Percentiles rank a stretch among this genome's conserved stretches.
phyloP scores from a whole-genome alignment of 2,888 invertebrate genomes.

The Habroteleia sp. region DNA sequence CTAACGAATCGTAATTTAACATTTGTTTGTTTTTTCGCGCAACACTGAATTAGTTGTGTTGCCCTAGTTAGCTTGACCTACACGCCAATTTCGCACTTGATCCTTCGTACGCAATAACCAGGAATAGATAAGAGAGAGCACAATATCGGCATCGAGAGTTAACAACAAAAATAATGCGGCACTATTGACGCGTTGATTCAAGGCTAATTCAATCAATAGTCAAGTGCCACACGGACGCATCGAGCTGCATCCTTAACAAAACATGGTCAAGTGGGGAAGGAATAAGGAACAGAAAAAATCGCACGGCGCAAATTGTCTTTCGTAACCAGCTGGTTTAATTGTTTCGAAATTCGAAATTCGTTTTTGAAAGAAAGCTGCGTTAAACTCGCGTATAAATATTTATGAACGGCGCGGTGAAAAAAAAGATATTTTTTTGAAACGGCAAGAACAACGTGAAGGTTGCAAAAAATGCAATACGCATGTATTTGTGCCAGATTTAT shows the following conservation, averaged over 20 bases:
- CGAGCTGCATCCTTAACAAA: not conserved
- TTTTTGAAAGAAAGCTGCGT: too few relatives aligned
- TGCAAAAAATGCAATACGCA: too few relatives aligned
- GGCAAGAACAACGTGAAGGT: too few relatives aligned
- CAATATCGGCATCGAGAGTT: conserved; percentile 12
- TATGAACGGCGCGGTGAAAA: too few relatives aligned
- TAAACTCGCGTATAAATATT: too few relatives aligned
- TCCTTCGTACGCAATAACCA: conserved; percentile 40
- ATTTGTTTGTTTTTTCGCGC: conserved; percentile 6
- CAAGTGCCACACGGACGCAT: not conserved
- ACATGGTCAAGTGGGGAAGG: too few relatives aligned
- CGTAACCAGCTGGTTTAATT: too few relatives aligned
- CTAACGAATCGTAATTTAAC: conserved; percentile 1
- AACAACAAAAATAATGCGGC: conserved; percentile 41
- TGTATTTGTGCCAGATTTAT: too few relatives aligned
- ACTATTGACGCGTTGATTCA: conserved; percentile 24
- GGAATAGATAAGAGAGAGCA: conserved; percentile 37
- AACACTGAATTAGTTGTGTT: conserved; percentile 20
- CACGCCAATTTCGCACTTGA: conserved; percentile 36
- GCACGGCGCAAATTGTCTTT: too few relatives aligned
- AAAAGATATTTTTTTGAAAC: too few relatives aligned
- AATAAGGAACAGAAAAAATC: too few relatives aligned
- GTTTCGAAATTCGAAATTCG: too few relatives aligned
- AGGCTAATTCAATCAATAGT: conserved; percentile 42
- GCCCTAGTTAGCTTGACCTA: conserved; percentile 44